phyloP scores from a whole-genome alignment of 2,888 invertebrate genomes.

The Dioctria rufipes region DNA sequence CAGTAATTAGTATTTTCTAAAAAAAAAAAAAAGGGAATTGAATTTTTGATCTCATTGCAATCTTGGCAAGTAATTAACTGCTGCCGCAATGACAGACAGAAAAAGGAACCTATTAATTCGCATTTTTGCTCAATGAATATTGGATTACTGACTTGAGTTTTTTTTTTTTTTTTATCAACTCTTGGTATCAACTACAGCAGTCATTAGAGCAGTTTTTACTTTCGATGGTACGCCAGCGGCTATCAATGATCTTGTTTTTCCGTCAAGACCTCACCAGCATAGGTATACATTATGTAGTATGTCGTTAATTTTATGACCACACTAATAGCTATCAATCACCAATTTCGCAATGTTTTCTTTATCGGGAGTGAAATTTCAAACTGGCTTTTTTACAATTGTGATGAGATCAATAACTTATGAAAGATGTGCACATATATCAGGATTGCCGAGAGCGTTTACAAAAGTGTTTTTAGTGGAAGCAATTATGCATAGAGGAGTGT shows the following conservation, averaged over 20 bases:
- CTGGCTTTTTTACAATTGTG: conserved; percentile 17
- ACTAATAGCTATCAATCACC: conserved; percentile 20
- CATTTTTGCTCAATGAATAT: neutral
- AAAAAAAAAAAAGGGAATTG: neutral
- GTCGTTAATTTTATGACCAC: conserved; percentile 30
- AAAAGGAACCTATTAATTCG: neutral
- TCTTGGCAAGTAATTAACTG: neutral
- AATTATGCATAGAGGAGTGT: neutral
- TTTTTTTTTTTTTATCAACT: too few species aligned
- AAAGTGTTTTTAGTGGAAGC: conserved; percentile 4
- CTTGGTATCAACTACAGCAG: conserved; percentile 1
- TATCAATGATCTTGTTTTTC: neutral
- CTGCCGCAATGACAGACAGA: neutral
- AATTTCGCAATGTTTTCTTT: conserved; percentile 22
- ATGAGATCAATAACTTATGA: conserved; percentile 29
- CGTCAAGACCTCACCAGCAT: neutral
- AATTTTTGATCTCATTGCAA: neutral
- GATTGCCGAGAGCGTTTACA: conserved; percentile 12
- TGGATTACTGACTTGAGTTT: neutral
- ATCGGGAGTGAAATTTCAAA: conserved; percentile 12
- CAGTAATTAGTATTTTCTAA: conserved; percentile 25
- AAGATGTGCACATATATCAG: conserved; percentile 27
- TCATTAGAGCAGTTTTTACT: neutral
- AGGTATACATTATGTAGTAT: neutral
- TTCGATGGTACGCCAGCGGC: neutral